Conservation (phyloP, 2,888 invertebrate species). For the Hydraecia micacea region DNA sequence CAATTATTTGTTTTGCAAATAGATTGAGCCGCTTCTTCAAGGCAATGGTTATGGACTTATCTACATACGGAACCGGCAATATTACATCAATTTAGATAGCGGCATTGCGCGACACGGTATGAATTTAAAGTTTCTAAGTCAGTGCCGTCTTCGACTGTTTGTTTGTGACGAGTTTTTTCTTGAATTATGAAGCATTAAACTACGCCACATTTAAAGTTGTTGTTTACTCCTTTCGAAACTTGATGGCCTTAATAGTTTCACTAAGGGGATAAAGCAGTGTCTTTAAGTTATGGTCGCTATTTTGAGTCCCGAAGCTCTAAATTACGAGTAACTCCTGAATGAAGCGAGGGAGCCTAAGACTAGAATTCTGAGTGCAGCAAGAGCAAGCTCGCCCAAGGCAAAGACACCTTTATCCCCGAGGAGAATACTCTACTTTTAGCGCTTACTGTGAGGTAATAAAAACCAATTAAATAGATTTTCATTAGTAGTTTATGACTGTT, state of each 20-base stretch:
- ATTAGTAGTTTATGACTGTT: neutral
- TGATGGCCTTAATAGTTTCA: neutral
- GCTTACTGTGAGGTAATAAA: neutral
- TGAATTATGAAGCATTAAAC: constrained; percentile 17
- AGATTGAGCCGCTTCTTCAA: constrained; percentile 18
- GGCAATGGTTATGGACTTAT: constrained; percentile 2
- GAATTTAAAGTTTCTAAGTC: constrained; percentile 47
- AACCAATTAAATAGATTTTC: neutral
- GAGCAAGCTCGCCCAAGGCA: neutral
- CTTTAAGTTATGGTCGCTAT: no score
- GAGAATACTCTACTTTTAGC: neutral
- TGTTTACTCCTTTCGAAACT: constrained; percentile 19
- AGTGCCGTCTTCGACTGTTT: neutral
- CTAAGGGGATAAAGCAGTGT: no score
- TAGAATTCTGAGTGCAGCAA: neutral
- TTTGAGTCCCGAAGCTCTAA: no score
- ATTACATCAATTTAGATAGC: constrained; percentile 54
- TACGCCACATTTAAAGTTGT: constrained; percentile 22
- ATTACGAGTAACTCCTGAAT: no score
- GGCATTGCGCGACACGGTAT: constrained; percentile 30
- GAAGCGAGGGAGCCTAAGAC: no score
- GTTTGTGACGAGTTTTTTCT: constrained; percentile 19
- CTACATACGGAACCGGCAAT: constrained; percentile 26
- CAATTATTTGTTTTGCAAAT: constrained; percentile 11
- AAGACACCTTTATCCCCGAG: neutral